phyloP scores from a whole-genome alignment of 2,888 invertebrate genomes.

The Mythimna vitellina region DNA sequence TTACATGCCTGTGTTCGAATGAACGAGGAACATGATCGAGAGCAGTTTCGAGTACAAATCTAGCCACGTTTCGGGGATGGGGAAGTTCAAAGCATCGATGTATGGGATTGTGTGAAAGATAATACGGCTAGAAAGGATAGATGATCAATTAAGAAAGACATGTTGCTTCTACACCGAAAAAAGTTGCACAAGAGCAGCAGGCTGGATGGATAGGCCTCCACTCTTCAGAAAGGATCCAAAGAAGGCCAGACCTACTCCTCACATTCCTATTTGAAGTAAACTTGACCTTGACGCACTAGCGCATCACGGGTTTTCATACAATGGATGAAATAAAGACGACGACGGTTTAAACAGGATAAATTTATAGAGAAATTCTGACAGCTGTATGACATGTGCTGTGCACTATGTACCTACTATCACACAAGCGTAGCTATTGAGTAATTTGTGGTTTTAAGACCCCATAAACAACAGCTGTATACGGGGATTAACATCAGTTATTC shows the following conservation, averaged over 20 bases:
- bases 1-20: background rate
- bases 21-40: background rate
- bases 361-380: conserved; percentile 13
- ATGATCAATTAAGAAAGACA: background rate
- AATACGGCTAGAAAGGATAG: background rate
- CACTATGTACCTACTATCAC: conserved; percentile 1
- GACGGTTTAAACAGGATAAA: conserved; percentile 32
- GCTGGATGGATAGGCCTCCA: background rate
- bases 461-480: background rate
- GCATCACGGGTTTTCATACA: background rate
- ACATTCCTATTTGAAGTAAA: conserved; percentile 15
- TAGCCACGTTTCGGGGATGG: background rate
- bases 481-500: background rate
- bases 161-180: too few relatives aligned
- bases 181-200: too few relatives aligned
- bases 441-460: background rate
- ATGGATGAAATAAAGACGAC: conserved; percentile 20
- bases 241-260: background rate
- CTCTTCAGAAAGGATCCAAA: background rate
- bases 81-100: too few relatives aligned
- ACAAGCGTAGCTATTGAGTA: background rate
- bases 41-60: background rate
- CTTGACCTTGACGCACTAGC: background rate
- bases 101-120: too few relatives aligned
- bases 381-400: background rate